Evolutionary conservation across 2,797 vertebrate species (phyloP).

Genomic region (Alfaro cultratus): DNA sequence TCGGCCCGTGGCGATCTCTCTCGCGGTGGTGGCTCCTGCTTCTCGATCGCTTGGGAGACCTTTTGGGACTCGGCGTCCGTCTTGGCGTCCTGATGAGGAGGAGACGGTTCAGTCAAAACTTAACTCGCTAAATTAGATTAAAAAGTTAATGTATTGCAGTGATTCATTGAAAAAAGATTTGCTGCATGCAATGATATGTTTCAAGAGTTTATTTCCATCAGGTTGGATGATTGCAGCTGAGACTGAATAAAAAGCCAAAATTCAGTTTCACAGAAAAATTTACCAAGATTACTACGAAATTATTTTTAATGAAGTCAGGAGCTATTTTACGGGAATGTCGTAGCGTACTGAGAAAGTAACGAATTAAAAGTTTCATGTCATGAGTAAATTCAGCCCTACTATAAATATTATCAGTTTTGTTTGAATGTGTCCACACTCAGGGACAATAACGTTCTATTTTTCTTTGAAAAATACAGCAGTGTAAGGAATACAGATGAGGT

Average conservation of each 20-base stretch:
- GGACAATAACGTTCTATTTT: not conserved
- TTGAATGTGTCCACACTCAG: not conserved
- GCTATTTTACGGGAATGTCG: not conserved
- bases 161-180: not conserved
- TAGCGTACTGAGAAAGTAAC: not conserved
- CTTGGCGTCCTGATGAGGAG: constrained; percentile 86
- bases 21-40: constrained; percentile 95
- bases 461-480: not conserved
- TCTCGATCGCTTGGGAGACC: constrained; percentile 93
- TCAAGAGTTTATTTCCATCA: not conserved
- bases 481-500: not conserved
- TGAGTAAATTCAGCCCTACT: not conserved
- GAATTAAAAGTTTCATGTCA: not conserved
- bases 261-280: not conserved
- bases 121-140: not conserved
- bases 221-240: not conserved
- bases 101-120: not conserved
- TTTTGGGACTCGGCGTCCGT: constrained; percentile 88
- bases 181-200: not conserved
- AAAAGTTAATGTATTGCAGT: not conserved
- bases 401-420: not conserved
- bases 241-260: not conserved
- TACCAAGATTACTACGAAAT: not conserved
- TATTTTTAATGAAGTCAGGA: not conserved
- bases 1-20: constrained; percentile 87